A percentile compares a stretch with the other conserved stretches of the same genome.
phyloP scores from a whole-genome alignment of 2,797 vertebrate species.

The Rhabdomys pumilio region DNA sequence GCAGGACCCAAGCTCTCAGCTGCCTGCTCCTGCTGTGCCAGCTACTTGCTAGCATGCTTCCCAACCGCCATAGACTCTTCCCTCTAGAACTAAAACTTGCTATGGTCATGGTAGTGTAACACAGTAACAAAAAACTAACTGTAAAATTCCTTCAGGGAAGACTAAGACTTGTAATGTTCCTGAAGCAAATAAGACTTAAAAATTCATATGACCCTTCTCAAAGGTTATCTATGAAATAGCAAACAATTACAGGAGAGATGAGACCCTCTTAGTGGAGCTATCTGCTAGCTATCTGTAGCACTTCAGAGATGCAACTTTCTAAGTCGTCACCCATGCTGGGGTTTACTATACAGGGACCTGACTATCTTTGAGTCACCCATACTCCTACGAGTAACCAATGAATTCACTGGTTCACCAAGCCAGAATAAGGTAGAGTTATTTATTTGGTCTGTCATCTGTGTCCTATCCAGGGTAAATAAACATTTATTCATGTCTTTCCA shows the following conservation, averaged over 20 bases:
- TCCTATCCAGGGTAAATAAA: neutral
- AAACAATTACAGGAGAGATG: neutral
- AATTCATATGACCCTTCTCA: neutral
- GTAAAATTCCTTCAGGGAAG: neutral
- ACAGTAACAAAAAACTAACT: neutral
- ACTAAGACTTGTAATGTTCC: neutral
- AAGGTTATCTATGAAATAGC: neutral
- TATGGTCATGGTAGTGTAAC: neutral
- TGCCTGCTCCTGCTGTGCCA: neutral
- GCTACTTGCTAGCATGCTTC: neutral
- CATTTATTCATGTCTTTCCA: neutral
- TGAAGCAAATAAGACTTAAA: neutral
- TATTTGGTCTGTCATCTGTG: neutral
- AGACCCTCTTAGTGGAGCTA: neutral
- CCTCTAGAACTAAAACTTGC: neutral
- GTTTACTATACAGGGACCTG: neutral
- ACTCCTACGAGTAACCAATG: neutral
- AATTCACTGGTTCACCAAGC: neutral
- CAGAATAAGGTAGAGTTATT: neutral
- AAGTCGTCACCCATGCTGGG: neutral
- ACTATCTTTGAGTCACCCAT: neutral
- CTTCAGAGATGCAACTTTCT: neutral
- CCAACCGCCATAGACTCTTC: neutral
- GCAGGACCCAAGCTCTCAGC: neutral
- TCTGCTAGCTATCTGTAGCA: neutral